Evolutionary conservation across 2,113 vertebrate species (phyloP).

Genomic region (Ammodytes dubius): DNA sequence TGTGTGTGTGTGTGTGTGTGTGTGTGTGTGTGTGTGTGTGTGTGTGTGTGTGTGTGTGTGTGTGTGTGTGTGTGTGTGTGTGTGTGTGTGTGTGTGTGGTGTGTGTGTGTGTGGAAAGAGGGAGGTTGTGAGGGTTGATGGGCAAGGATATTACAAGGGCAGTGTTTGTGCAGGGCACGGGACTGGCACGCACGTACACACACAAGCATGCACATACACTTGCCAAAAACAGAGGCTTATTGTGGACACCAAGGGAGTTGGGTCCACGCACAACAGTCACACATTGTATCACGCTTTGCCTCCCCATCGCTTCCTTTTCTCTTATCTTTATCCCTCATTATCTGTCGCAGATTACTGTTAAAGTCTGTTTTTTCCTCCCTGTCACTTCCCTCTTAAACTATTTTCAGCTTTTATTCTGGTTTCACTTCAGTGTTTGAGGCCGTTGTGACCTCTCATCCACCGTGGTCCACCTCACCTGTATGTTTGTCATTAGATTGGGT

Average conservation of each 20-base stretch:
- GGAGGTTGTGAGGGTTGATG: constrained; percentile 33
- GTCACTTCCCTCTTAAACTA: neutral
- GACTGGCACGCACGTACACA: constrained; percentile 70
- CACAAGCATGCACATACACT: constrained; percentile 53
- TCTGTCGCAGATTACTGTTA: neutral
- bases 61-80: constrained; percentile 47
- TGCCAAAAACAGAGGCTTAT: constrained; percentile 80
- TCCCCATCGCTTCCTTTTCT: constrained; percentile 30
- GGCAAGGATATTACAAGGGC: constrained; percentile 76
- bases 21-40: constrained; percentile 25
- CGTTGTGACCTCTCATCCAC: neutral
- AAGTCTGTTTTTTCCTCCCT: neutral
- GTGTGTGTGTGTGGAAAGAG: neutral
- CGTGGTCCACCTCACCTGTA: neutral
- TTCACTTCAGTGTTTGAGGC: neutral
- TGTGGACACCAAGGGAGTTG: constrained; percentile 68
- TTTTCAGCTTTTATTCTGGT: neutral
- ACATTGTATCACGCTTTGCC: constrained; percentile 65
- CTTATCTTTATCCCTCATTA: constrained; percentile 10
- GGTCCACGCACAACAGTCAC: constrained; percentile 70
- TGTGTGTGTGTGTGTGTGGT: constrained; percentile 29
- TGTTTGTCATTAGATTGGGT: neutral
- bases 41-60: constrained; percentile 31
- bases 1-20: constrained; percentile 17
- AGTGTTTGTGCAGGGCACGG: constrained; percentile 81